phyloP scores from a whole-genome alignment of 2,888 invertebrate genomes.

The Noctua janthina region DNA sequence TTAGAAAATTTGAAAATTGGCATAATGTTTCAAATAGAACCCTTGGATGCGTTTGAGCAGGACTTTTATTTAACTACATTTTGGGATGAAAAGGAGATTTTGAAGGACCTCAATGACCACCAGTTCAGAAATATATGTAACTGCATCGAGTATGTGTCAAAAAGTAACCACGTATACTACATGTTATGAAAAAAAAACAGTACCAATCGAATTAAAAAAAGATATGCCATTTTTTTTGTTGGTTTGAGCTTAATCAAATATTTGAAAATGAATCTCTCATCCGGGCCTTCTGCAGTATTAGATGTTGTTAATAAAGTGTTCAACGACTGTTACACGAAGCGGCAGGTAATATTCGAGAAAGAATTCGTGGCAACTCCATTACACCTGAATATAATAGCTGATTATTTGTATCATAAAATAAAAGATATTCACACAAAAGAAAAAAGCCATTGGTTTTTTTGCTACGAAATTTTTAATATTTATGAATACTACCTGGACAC shows the following conservation, averaged over 20 bases:
- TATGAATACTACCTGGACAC: background rate
- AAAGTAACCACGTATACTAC: background rate
- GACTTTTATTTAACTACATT: background rate
- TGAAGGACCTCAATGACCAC: background rate
- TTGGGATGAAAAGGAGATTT: conserved; percentile 6
- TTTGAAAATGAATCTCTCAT: background rate
- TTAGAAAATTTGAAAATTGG: conserved; percentile 7
- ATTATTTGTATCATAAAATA: conserved; percentile 30
- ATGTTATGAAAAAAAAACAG: background rate
- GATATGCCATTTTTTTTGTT: conserved; percentile 1
- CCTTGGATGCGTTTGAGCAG: background rate
- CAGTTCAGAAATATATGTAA: background rate
- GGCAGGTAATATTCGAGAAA: background rate
- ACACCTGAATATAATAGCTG: conserved; percentile 29
- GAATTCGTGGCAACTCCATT: conserved; percentile 10
- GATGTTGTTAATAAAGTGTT: background rate
- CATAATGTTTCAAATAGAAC: background rate
- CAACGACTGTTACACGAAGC: no score
- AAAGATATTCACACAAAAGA: background rate
- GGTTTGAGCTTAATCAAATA: background rate
- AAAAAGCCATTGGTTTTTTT: no score
- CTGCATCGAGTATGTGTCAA: background rate
- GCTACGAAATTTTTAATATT: background rate
- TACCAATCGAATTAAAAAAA: background rate
- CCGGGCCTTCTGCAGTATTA: background rate